phyloP scores from a whole-genome alignment of 30 jellyfish, hydroid and myxozoan genomes.

The Morbakka virulenta region DNA sequence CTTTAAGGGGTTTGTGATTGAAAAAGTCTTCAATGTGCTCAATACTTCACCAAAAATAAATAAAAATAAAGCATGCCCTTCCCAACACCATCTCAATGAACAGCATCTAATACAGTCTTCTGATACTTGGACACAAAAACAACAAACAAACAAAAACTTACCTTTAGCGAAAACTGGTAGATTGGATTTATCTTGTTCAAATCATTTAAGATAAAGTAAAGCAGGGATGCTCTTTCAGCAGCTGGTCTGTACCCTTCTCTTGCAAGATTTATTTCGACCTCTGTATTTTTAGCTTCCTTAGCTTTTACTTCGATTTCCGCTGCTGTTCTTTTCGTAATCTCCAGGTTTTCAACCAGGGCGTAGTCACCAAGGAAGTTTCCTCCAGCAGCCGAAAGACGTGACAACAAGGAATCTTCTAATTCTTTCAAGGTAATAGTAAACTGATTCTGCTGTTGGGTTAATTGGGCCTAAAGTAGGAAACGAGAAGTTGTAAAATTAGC shows the following conservation, averaged over 20 bases:
- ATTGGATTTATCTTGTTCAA: slow-evolving; percentile 91
- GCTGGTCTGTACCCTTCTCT: slow-evolving; percentile 99
- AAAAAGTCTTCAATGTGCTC: too few relatives aligned
- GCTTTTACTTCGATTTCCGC: slow-evolving; percentile 98
- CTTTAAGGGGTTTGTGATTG: too few relatives aligned
- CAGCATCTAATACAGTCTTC: not conserved
- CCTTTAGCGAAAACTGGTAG: slow-evolving; percentile 97
- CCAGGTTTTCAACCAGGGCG: slow-evolving; percentile 96
- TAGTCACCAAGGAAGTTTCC: slow-evolving; percentile 98
- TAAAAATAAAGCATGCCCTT: too few relatives aligned
- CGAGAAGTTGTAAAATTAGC: not conserved
- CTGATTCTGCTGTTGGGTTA: slow-evolving; percentile 98
- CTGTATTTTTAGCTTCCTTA: slow-evolving; percentile 93
- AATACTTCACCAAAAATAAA: too few relatives aligned
- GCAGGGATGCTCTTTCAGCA: slow-evolving; percentile 98
- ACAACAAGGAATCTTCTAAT: slow-evolving; percentile 92
- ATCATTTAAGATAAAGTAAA: slow-evolving; percentile 91
- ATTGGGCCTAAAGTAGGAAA: slow-evolving; percentile 73
- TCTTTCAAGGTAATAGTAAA: slow-evolving; percentile 95
- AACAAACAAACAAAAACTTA: not conserved
- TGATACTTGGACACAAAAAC: not conserved
- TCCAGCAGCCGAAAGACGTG: slow-evolving; percentile 98
- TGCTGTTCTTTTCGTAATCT: slow-evolving; percentile 98
- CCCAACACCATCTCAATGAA: not conserved
- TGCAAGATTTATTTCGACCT: slow-evolving; percentile 90